phyloP scores from a whole-genome alignment of 1,140 invertebrate genomes.

The Colletes gigas region DNA sequence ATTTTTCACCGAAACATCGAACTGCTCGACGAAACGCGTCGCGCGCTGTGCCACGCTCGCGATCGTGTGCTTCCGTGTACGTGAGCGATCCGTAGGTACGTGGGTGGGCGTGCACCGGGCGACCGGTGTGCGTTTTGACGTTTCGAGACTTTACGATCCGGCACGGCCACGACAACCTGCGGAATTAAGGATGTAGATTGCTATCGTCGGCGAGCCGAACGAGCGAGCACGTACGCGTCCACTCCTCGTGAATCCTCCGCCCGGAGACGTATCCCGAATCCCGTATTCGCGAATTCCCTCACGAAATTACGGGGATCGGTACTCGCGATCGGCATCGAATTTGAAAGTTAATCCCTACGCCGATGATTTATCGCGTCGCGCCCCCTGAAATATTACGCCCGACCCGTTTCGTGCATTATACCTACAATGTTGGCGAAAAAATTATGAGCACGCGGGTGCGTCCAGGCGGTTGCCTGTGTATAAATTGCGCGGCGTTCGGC shows the following conservation, averaged over 20 bases:
- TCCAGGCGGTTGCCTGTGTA: neutral
- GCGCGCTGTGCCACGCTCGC: too few species aligned
- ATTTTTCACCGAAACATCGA: slow-evolving; percentile 2
- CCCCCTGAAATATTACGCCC: neutral
- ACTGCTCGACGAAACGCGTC: neutral
- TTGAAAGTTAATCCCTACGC: slow-evolving; percentile 48
- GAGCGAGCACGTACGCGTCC: slow-evolving; percentile 30
- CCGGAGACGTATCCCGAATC: slow-evolving; percentile 46
- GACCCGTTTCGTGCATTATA: neutral
- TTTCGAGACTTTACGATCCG: slow-evolving; percentile 67
- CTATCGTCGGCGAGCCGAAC: slow-evolving; percentile 49
- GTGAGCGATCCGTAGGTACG: slow-evolving; percentile 35
- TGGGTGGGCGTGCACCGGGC: slow-evolving; percentile 60
- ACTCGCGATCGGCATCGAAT: slow-evolving; percentile 53
- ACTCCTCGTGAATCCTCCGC: slow-evolving; percentile 13
- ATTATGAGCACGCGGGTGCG: neutral
- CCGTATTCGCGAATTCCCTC: slow-evolving; percentile 42
- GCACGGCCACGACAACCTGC: slow-evolving; percentile 57
- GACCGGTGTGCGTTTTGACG: slow-evolving; percentile 64
- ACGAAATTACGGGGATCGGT: slow-evolving; percentile 37
- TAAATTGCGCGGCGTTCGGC: neutral
- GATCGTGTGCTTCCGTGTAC: slow-evolving; percentile 14
- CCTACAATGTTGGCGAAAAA: slow-evolving; percentile 1
- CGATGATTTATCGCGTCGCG: slow-evolving; percentile 21
- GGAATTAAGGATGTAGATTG: slow-evolving; percentile 73